phyloP scores from a whole-genome alignment of 2,888 invertebrate species.

The Tineola bisselliella region DNA sequence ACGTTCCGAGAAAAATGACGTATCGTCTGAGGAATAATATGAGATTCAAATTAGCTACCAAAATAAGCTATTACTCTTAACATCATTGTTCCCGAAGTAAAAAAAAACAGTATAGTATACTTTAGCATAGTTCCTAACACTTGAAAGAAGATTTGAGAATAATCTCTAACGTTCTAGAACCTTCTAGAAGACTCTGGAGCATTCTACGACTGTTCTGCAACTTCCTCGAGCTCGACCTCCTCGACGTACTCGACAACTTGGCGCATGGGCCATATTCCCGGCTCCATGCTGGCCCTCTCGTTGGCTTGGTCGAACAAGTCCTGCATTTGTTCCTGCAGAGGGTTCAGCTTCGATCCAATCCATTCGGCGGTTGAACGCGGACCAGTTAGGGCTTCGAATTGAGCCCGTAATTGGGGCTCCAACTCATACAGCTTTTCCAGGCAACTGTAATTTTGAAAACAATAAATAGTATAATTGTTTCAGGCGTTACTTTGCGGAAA shows the following conservation, averaged over 20 bases:
- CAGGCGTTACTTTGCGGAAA: too few species aligned
- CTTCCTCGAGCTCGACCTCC: not conserved
- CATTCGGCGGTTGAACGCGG: slow-evolving; percentile 70
- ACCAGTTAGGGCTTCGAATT: slow-evolving; percentile 65
- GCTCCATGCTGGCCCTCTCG: slow-evolving; percentile 15
- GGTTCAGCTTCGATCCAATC: slow-evolving; percentile 64
- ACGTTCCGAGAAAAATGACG: not conserved
- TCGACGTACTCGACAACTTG: not conserved
- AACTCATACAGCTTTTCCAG: slow-evolving; percentile 58
- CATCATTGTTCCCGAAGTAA: not conserved
- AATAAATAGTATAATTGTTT: too few species aligned
- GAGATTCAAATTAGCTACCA: not conserved
- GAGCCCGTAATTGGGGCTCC: slow-evolving; percentile 58
- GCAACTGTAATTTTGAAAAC: slow-evolving; percentile 35
- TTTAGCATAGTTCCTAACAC: not conserved
- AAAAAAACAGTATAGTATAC: not conserved
- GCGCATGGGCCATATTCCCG: not conserved
- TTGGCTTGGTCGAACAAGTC: slow-evolving; percentile 34
- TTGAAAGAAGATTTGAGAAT: not conserved
- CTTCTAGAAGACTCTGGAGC: not conserved
- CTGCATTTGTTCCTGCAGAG: slow-evolving; percentile 55
- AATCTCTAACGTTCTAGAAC: not conserved
- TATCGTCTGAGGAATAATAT: not conserved
- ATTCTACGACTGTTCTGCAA: not conserved
- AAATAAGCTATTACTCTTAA: not conserved